Evolutionary conservation across 2,113 vertebrate species (phyloP), one percentile per base, ranked within the genome.

Genomic region (Tachycineta bicolor): DNA sequence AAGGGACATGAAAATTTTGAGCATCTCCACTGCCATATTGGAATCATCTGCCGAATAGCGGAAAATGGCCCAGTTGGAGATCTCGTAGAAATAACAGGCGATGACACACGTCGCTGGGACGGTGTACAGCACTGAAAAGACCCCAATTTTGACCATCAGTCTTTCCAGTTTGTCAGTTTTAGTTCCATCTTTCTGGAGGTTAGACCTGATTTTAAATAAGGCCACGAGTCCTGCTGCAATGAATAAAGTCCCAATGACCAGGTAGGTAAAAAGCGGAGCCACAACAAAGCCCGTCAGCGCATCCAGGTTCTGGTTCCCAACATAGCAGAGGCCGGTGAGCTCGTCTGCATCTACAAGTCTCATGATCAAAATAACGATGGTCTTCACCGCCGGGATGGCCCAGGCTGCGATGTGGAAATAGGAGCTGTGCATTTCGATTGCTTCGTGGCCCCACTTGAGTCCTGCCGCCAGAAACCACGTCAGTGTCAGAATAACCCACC

Each of bases 381-480:
- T 99, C 98, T 99, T 99, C 69, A 99, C 98, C 0, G 99, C 99
- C 0, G 99, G 99, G 96, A 99, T 99, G 59, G 99, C 99, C 99
- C 99, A 99, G 34, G 99, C 99, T 5, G 99, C 99, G 2, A 99
- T 99, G 94, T 99, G 99, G 98, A 99, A 99, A 93, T 99, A 99
- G 46, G 99, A 99, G 96, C 99, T 99, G 98, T 99, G 99, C 99
- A 99, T 99, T 97, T 99, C 99, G 15, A 99, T 99, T 28, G 99
- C 99, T 97, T 99, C 99, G 0, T 99, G 99, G 81, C 99, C 99
- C 99, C 99, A 99, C 93, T 99, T 99, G 69, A 99, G 98, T 62
- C 99, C 99, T 0, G 99, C 99, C 11, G 99, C 99, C 97, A 99
- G 97, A 97, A 99, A 99, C 99, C 99, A 99, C 5, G 99, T 99